A percentile compares a stretch with the other conserved stretches of the same genome.
phyloP scores from a whole-genome alignment of 2,888 invertebrate species.

The Colostygia pectinataria region DNA sequence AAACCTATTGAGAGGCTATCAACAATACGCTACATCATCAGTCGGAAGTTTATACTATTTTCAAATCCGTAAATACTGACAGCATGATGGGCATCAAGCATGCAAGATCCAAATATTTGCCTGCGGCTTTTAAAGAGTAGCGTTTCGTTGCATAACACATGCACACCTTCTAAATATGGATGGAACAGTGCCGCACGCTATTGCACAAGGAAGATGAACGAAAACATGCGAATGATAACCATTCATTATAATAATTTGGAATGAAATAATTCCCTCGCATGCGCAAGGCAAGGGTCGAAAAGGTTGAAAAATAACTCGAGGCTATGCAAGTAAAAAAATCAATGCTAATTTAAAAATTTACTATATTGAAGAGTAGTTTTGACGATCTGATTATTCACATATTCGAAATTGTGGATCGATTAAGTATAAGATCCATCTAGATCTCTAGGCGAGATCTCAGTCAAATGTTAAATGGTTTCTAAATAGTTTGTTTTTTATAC shows the following conservation, averaged over 20 bases:
- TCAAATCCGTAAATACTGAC: too few species aligned
- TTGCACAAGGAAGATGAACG: constrained; percentile 17
- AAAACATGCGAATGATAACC: constrained; percentile 17
- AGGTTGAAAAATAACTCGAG: constrained; percentile 11
- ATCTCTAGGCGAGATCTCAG: too few species aligned
- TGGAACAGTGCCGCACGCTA: not conserved
- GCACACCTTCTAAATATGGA: not conserved
- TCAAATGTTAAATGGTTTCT: too few species aligned
- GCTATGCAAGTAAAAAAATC: not conserved
- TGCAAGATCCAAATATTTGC: not conserved
- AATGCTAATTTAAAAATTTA: not conserved
- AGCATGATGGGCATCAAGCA: too few species aligned
- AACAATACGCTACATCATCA: too few species aligned
- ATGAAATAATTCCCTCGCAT: constrained; percentile 9
- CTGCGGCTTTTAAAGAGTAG: not conserved
- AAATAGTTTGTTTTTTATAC: too few species aligned
- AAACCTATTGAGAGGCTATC: too few species aligned
- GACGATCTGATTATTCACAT: too few species aligned
- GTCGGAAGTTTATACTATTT: too few species aligned
- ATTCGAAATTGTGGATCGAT: too few species aligned
- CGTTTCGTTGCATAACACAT: constrained; percentile 13
- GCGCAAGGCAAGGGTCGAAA: constrained; percentile 2
- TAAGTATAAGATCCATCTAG: too few species aligned
- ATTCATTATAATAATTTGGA: constrained; percentile 23
- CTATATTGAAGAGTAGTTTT: too few species aligned